Evolutionary conservation across 1,140 invertebrate species (phyloP).

Genomic region (Drosophila paulistorum): DNA sequence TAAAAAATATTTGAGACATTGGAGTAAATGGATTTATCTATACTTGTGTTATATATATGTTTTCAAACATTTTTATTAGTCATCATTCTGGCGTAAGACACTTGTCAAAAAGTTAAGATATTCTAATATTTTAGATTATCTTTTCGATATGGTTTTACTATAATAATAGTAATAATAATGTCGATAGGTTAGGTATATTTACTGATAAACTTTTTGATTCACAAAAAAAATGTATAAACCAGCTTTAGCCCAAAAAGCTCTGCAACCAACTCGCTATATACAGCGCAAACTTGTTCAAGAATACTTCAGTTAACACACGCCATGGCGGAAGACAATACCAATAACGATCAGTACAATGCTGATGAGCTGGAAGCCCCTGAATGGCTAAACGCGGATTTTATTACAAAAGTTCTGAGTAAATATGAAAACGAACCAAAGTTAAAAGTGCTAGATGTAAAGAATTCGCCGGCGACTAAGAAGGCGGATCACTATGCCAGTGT

Average conservation of each 20-base stretch:
- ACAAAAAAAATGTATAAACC: not conserved
- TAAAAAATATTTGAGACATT: no score
- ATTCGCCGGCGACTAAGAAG: constrained; percentile 62
- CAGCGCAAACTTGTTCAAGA: not conserved
- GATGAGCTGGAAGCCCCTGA: constrained; percentile 64
- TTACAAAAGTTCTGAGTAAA: constrained; percentile 42
- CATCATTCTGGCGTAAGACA: no score
- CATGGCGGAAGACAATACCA: constrained; percentile 21
- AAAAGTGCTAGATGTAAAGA: constrained; percentile 36
- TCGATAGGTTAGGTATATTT: no score
- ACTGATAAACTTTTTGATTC: no score
- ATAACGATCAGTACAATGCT: constrained; percentile 40
- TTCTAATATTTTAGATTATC: no score
- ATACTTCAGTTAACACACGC: not conserved
- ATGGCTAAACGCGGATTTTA: constrained; percentile 61
- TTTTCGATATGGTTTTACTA: no score
- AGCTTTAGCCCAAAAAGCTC: constrained; percentile 11
- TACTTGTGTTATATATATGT: no score
- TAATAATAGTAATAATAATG: no score
- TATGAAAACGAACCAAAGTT: constrained; percentile 38
- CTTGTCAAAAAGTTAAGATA: no score
- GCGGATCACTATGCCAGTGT: constrained; percentile 78
- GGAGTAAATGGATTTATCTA: no score
- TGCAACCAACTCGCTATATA: not conserved
- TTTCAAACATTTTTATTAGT: no score